phyloP scores from a whole-genome alignment of 2,888 invertebrate genomes.

The Agonum fuliginosum region DNA sequence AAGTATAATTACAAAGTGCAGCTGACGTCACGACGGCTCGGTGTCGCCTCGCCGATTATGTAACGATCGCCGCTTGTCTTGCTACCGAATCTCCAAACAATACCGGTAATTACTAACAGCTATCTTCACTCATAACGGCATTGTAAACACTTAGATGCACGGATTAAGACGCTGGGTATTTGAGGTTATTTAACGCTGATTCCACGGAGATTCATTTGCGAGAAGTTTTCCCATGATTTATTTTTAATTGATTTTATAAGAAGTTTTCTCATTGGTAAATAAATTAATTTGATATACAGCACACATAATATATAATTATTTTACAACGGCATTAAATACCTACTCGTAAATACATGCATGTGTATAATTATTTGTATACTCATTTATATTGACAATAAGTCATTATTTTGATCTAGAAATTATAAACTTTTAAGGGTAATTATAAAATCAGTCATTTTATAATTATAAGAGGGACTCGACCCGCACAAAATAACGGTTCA shows the following conservation, averaged over 20 bases:
- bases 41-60: constrained; percentile 19
- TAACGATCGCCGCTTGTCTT: constrained; percentile 38
- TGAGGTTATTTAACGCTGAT: constrained; percentile 21
- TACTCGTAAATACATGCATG: too few species aligned
- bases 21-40: background rate
- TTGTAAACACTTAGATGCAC: constrained; percentile 33
- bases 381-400: too few species aligned
- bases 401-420: too few species aligned
- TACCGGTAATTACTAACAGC: constrained; percentile 43
- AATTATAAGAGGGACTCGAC: too few species aligned
- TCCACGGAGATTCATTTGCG: background rate
- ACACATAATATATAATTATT: too few species aligned
- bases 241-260: background rate
- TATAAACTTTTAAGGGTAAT: too few species aligned
- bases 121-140: constrained; percentile 22
- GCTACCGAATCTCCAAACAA: constrained; percentile 30
- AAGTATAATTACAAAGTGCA: constrained; percentile 48
- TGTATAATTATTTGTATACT: too few species aligned
- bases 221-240: constrained; percentile 1
- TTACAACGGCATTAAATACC: too few species aligned
- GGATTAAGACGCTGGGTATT: constrained; percentile 38
- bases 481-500: too few species aligned
- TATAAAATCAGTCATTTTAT: too few species aligned
- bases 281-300: too few species aligned
- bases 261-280: background rate